A percentile compares a stretch with the other conserved stretches of the same genome.
Evolutionary conservation across 2,888 invertebrate genomes (phyloP).

Genomic region (Andrena fulva): DNA sequence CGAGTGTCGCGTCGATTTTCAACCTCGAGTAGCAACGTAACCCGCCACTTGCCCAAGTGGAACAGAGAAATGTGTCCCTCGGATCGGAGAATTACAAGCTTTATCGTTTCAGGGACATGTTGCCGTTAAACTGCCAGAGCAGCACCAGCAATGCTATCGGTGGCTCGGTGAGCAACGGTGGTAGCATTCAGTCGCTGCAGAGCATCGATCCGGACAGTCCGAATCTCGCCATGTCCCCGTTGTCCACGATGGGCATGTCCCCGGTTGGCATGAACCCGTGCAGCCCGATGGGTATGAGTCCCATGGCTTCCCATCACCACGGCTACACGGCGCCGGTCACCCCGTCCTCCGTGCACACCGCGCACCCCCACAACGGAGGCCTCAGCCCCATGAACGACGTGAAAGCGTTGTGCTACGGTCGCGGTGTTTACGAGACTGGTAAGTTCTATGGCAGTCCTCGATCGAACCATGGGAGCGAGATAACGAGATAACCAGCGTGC

Average conservation of each 20-base stretch:
- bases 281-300: slow-evolving; percentile 81
- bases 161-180: slow-evolving; percentile 70
- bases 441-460: slow-evolving; percentile 19
- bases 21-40: not conserved
- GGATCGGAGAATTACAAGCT: not conserved
- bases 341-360: slow-evolving; percentile 81
- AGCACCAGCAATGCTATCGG: slow-evolving; percentile 70
- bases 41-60: no score
- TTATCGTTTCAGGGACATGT: slow-evolving; percentile 75
- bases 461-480: no score
- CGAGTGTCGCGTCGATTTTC: not conserved
- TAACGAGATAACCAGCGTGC: no score
- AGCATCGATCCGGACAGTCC: slow-evolving; percentile 80
- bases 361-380: slow-evolving; percentile 78
- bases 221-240: slow-evolving; percentile 81
- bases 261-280: slow-evolving; percentile 80
- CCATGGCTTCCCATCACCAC: slow-evolving; percentile 82
- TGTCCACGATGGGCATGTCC: slow-evolving; percentile 82
- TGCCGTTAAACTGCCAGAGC: slow-evolving; percentile 78
- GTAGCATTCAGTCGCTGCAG: slow-evolving; percentile 78
- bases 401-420: slow-evolving; percentile 80
- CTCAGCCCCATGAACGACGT: slow-evolving; percentile 82
- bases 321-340: slow-evolving; percentile 81
- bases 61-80: no score
- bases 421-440: slow-evolving; percentile 80